Evolutionary conservation across 2,888 invertebrate species (phyloP), one percentile per base, ranked within the genome.

Genomic region (Tachina lurida): DNA sequence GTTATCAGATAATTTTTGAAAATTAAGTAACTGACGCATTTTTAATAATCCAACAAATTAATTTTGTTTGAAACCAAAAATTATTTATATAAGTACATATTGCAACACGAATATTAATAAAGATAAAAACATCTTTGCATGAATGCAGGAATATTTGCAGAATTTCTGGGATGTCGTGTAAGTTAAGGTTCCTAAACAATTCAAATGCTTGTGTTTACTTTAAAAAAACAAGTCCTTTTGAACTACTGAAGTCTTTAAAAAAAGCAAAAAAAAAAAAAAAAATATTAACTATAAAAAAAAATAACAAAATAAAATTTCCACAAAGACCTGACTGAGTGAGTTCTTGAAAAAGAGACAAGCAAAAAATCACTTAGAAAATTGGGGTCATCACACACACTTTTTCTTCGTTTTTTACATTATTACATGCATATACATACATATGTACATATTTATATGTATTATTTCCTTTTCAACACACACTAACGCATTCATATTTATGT

Each of bases 291-390:
- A 54, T 1, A n/a, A 2, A 13, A 7, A 31, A 47, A 47, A 43
- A 3, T 19, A 22, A 45, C 1, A 9, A 58, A 58, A 39, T 31
- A 56, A 56, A 12, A 63, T 19, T 63, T 70, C 31, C 10, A 56
- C 63, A 43, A 60, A 31, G 39, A 39, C n/a, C 12, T 31, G 31
- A 31, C 31, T 31, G 31, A 70, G n/a, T 31, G 31, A 70, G n/a
- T 62, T 49, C 49, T 52, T 54, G 39, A 63, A 67, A 31, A 67
- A 62, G 31, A 31, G 58, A 19, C 15, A 52, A 56, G n/a, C 19
- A 56, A 58, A 56, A 39, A 77, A 31, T 82, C 71, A 75, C 67
- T 71, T 79, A 62, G 75, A 83, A n/a, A 86, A 86, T 86, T 86
- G 79, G 83, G 86, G 76, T 83, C 83, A 86, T 76, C 79, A 76